phyloP scores from a whole-genome alignment of 2,888 invertebrate species.

The Hypselothyrea guttata region DNA sequence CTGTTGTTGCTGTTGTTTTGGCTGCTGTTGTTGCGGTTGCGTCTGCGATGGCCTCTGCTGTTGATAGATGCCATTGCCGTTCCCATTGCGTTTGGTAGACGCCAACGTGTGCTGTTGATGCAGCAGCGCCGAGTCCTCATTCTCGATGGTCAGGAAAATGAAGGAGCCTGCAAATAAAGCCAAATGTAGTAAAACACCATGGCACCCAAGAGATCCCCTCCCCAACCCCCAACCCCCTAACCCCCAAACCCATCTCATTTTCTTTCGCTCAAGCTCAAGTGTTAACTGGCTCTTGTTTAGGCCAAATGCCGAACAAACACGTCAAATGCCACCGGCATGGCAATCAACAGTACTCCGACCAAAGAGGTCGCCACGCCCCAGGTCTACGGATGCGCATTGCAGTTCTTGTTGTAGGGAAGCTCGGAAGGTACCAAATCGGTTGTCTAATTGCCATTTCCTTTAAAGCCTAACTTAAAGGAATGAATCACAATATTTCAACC shows the following conservation, averaged over 20 bases:
- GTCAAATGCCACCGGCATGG: conserved; percentile 2
- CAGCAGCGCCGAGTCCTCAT: conserved; percentile 80
- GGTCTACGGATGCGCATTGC: background rate
- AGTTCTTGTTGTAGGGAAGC: too few relatives aligned
- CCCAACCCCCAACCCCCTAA: conserved; percentile 13
- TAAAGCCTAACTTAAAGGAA: too few relatives aligned
- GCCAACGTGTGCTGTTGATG: conserved; percentile 84
- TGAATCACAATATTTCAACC: too few relatives aligned
- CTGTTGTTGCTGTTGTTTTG: conserved; percentile 21
- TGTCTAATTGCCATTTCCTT: too few relatives aligned
- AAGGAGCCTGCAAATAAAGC: conserved; percentile 86
- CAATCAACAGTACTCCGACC: conserved; percentile 15
- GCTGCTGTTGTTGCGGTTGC: conserved; percentile 19
- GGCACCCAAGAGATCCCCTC: background rate
- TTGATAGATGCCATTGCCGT: conserved; percentile 53
- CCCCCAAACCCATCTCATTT: conserved; percentile 28
- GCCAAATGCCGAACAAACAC: conserved; percentile 14
- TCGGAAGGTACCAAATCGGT: background rate
- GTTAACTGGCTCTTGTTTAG: conserved; percentile 20
- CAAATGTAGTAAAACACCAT: too few relatives aligned
- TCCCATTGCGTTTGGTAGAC: conserved; percentile 82
- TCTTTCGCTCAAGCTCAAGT: conserved; percentile 23
- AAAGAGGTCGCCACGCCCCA: conserved; percentile 2
- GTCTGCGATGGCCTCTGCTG: conserved; percentile 52
- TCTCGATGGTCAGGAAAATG: conserved; percentile 92